A percentile compares a stretch with the other conserved stretches of the same genome.
phyloP scores from a whole-genome alignment of 1,140 invertebrate genomes.

The Caligus rogercresseyi region DNA sequence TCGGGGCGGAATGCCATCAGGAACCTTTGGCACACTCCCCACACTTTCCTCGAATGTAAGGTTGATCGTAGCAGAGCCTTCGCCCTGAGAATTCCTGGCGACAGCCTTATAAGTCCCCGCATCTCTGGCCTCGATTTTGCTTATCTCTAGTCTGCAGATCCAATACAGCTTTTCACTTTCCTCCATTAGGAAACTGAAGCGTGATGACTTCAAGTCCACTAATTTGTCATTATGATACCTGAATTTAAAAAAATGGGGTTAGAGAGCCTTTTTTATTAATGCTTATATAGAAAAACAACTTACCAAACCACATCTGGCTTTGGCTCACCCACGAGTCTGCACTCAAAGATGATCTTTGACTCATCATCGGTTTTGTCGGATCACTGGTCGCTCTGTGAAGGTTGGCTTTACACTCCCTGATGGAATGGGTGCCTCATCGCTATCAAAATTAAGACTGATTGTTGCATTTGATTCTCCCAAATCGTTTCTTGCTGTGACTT shows the following conservation, averaged over 20 bases:
- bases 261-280: not conserved
- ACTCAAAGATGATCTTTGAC: constrained; percentile 80
- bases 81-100: constrained; percentile 76
- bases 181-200: constrained; percentile 50
- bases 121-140: constrained; percentile 59
- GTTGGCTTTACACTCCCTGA: constrained; percentile 68
- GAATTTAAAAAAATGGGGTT: not conserved
- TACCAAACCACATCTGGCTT: constrained; percentile 79
- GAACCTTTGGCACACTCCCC: constrained; percentile 18
- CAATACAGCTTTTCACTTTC: constrained; percentile 72
- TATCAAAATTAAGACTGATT: constrained; percentile 91
- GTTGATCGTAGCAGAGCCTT: constrained; percentile 82
- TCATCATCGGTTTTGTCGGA: constrained; percentile 84
- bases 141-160: constrained; percentile 63
- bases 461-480: constrained; percentile 87
- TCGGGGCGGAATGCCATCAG: constrained; percentile 19
- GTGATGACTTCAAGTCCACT: constrained; percentile 47
- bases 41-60: constrained; percentile 72
- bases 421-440: constrained; percentile 74
- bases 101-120: constrained; percentile 81
- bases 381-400: constrained; percentile 86
- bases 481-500: constrained; percentile 88
- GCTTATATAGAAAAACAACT: constrained; percentile 29
- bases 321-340: constrained; percentile 82
- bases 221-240: constrained; percentile 32